Percentiles rank a stretch among this genome's conserved stretches.
Evolutionary conservation across 2,797 vertebrate species (phyloP).

Genomic region (Stomatorhinus walkeri): DNA sequence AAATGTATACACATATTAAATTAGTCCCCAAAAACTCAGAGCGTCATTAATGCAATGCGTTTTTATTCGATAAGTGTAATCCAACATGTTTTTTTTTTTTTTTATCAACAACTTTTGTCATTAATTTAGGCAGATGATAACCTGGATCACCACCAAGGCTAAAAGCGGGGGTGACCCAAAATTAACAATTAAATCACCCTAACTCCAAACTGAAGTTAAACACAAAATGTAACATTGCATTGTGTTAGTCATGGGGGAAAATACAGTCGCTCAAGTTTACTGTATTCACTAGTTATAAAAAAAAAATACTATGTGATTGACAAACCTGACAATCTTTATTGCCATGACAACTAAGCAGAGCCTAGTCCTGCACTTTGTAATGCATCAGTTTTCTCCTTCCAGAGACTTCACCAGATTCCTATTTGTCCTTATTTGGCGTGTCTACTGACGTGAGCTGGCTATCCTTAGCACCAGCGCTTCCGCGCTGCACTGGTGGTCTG

Average conservation of each 20-base stretch:
- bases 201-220: neutral
- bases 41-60: no score
- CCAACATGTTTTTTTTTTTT: no score
- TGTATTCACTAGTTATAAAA: neutral
- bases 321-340: neutral
- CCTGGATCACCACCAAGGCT: neutral
- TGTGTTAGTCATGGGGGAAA: neutral
- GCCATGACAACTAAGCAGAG: slow-evolving; percentile 5
- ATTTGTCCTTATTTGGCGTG: neutral
- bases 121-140: neutral
- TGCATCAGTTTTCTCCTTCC: neutral
- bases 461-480: slow-evolving; percentile 18
- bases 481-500: neutral
- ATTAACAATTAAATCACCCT: neutral
- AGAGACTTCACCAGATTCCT: neutral
- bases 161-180: neutral
- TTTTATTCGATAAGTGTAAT: no score
- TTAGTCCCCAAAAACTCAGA: no score
- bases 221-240: neutral
- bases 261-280: neutral
- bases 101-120: no score
- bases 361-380: neutral
- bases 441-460: neutral
- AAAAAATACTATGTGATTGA: neutral
- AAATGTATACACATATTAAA: no score